These are phyloP conservation scores for Leucania comma DNA, from an alignment of 2,888 invertebrate species.

Conservation along the genomic window DNA sequence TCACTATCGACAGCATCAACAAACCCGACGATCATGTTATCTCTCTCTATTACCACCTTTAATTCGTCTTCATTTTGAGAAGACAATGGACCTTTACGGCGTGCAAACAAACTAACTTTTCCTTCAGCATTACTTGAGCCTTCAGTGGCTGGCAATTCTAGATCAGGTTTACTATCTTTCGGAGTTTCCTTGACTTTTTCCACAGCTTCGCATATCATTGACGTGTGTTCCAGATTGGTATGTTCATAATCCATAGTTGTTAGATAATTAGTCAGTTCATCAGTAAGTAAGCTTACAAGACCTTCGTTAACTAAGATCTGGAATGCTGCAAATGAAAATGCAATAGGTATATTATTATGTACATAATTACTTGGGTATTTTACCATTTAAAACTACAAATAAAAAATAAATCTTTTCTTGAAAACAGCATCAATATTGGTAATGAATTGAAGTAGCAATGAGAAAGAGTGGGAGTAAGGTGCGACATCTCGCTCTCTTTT, in stretches of 20 bases:
- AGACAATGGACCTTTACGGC: constrained; percentile 75
- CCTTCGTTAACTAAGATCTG: constrained; percentile 88
- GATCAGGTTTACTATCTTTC: constrained; percentile 41
- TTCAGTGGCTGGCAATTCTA: constrained; percentile 39
- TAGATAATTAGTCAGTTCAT: constrained; percentile 82
- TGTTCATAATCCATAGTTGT: constrained; percentile 86
- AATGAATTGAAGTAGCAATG: too few relatives aligned
- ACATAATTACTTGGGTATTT: background rate
- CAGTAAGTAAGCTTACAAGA: constrained; percentile 82
- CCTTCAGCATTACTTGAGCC: constrained; percentile 54
- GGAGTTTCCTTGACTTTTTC: constrained; percentile 60
- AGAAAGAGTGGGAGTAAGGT: too few relatives aligned
- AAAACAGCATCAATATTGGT: too few relatives aligned
- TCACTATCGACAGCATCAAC: constrained; percentile 84
- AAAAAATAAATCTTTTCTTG: too few relatives aligned
- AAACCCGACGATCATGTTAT: constrained; percentile 88
- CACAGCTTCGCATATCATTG: constrained; percentile 62
- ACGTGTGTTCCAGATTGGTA: constrained; percentile 69
- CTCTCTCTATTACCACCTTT: constrained; percentile 86
- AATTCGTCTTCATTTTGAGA: constrained; percentile 81
- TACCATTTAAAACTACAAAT: too few relatives aligned
- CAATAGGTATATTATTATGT: too few relatives aligned
- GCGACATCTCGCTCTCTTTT: too few relatives aligned
- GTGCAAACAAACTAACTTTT: constrained; percentile 73
- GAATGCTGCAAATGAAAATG: constrained; percentile 73